Evolutionary conservation across 2,113 vertebrate species (phyloP).

Genomic region (Silurus glanis): DNA sequence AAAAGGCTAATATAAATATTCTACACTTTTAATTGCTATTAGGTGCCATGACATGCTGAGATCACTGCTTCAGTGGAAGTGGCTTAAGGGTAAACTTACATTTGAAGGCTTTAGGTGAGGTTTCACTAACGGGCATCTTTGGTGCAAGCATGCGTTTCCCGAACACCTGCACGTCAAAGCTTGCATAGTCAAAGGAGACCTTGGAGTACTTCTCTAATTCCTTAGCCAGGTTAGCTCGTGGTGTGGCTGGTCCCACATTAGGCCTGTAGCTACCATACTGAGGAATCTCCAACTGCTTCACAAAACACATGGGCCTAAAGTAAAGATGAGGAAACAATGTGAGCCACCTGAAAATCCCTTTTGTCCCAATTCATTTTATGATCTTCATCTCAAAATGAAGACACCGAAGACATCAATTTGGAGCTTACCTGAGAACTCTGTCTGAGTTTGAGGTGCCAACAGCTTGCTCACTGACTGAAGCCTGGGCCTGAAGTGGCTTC

Average conservation of each 20-base stretch:
- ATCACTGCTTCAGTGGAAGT: neutral
- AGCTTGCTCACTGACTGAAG: constrained; percentile 77
- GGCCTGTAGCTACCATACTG: constrained; percentile 92
- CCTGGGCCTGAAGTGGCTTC: constrained; percentile 80
- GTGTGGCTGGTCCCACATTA: constrained; percentile 86
- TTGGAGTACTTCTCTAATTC: constrained; percentile 99
- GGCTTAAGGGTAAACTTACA: constrained; percentile 74
- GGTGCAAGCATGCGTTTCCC: constrained; percentile 97
- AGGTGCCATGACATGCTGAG: neutral
- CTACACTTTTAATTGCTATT: neutral
- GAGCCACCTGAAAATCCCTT: neutral
- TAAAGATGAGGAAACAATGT: neutral
- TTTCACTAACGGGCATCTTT: constrained; percentile 92
- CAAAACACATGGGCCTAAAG: constrained; percentile 96
- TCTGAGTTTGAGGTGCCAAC: constrained; percentile 85
- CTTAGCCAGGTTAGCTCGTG: constrained; percentile 95
- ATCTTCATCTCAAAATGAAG: neutral
- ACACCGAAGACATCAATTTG: neutral
- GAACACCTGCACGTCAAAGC: constrained; percentile 99
- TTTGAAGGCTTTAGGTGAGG: constrained; percentile 98
- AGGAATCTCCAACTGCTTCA: constrained; percentile 97
- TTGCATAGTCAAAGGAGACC: constrained; percentile 99
- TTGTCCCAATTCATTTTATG: neutral
- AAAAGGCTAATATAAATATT: neutral
- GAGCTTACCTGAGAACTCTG: constrained; percentile 88